Percentiles rank a stretch among this genome's conserved stretches.
Conservation (phyloP, 2,888 invertebrate genomes). For the Dascillus cervinus region DNA sequence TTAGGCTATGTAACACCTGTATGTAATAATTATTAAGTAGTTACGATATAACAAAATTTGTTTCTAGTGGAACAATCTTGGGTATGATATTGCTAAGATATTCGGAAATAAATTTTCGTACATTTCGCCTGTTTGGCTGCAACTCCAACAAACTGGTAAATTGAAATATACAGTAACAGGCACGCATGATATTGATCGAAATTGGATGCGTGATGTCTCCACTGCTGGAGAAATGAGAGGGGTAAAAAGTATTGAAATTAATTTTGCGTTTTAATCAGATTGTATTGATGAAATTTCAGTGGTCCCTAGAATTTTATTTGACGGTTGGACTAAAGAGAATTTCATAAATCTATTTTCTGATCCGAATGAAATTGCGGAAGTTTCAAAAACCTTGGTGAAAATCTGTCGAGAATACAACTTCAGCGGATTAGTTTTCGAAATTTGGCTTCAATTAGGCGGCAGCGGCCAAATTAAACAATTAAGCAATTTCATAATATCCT, state of each 20-base stretch:
- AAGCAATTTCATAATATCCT: conserved; percentile 55
- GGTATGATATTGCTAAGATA: conserved; percentile 85
- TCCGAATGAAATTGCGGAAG: conserved; percentile 56
- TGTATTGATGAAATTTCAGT: conserved; percentile 50
- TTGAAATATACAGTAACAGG: conserved; percentile 61
- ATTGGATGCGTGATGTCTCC: conserved; percentile 71
- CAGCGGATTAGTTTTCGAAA: conserved; percentile 84
- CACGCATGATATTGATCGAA: conserved; percentile 76
- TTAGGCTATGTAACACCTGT: conserved; percentile 91
- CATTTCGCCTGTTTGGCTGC: conserved; percentile 93
- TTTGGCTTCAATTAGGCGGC: conserved; percentile 78
- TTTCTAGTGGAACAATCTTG: conserved; percentile 88
- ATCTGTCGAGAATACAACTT: conserved; percentile 70
- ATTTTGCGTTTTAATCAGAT: neutral
- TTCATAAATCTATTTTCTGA: conserved; percentile 64
- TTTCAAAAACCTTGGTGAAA: conserved; percentile 61
- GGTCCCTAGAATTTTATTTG: conserved; percentile 83
- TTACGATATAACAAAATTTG: conserved; percentile 1
- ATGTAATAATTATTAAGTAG: conserved; percentile 30
- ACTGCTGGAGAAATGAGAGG: conserved; percentile 47
- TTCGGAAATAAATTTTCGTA: conserved; percentile 85
- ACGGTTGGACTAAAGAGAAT: conserved; percentile 74
- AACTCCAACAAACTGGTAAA: conserved; percentile 59
- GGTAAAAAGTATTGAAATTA: conserved; percentile 48
- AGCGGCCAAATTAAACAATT: conserved; percentile 51